These are phyloP conservation scores for Himalopsyche kuldschensis DNA, from an alignment of 2,888 invertebrate species.

Conservation along the genomic window DNA sequence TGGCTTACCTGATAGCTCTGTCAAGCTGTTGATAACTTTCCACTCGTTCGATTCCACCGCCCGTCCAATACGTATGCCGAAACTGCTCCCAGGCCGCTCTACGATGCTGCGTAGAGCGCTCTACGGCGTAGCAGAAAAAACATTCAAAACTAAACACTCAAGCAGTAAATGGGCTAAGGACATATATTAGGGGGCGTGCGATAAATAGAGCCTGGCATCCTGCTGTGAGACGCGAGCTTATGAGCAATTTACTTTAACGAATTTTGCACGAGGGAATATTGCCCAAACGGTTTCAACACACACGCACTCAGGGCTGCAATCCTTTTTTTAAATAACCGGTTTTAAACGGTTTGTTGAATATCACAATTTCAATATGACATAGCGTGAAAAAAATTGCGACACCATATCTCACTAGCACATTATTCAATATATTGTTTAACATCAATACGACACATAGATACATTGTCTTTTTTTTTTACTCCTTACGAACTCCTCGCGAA, in stretches of 20 bases:
- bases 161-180: neutral
- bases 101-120: neutral
- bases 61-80: neutral
- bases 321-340: neutral
- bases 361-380: too few species aligned
- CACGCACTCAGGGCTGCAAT: neutral
- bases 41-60: neutral
- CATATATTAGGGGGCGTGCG: neutral
- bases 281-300: neutral
- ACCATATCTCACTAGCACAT: too few species aligned
- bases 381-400: too few species aligned
- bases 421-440: too few species aligned
- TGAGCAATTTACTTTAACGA: slow-evolving; percentile 31
- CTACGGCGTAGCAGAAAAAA: neutral
- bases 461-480: too few species aligned
- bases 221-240: slow-evolving; percentile 21
- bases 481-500: too few species aligned
- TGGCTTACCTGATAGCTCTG: neutral
- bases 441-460: too few species aligned
- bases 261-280: slow-evolving; percentile 12
- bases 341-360: neutral
- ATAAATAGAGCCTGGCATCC: slow-evolving; percentile 11
- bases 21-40: neutral
- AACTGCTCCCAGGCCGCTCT: neutral
- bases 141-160: neutral